Evolutionary conservation across 2,888 invertebrate species (phyloP), one percentile per base, ranked within the genome.

Genomic region (Coecobrya sp.): DNA sequence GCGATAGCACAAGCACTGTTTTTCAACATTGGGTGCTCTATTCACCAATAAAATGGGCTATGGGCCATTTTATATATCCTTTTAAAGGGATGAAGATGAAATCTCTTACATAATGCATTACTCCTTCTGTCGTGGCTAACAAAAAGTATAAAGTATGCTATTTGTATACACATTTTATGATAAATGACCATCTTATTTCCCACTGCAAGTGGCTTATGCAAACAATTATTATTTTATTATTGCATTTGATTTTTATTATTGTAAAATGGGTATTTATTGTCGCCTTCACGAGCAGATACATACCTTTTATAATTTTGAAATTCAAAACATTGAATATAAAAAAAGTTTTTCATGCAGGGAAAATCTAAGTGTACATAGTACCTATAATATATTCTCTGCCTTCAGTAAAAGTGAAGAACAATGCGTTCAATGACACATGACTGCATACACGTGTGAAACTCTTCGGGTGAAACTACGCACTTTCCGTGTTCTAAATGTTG

Each of bases 401-500:
- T n/a, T n/a, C n/a, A n/a, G n/a, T n/a, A n/a, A 27, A 68, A 7
- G 45, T 45, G 11, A 13, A 76, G 45, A 13, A 45, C 10, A 19
- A 19, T 16, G 73, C 90, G 90, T 90, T 90, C 90, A 90, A 90
- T 90, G 90, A 90, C 90, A 86, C 90, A 84, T 36, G 59, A 45
- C 62, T 45, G 27, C 42, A 30, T 19, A 79, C 90, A 90, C 86
- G 85, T 85, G 90, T 65, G 25, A 81, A 10, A 11, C 49, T 45
- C 8, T 49, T 55, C 52, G 49, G 27, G 27, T 79, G 49, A n/a
- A 79, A 59, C 49, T 36, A n/a, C n/a, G 30, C 30, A 49, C 30
- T 81, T 36, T 42, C 16, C 59, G 16, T 85, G 25, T 7, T 16
- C 76, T 70, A 76, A 85, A n/a, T 25, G 62, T 30, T 59, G 73